A percentile compares a stretch with the other conserved stretches of the same genome.
phyloP scores from a whole-genome alignment of 2,888 invertebrate species.

The Artemia sinica region DNA sequence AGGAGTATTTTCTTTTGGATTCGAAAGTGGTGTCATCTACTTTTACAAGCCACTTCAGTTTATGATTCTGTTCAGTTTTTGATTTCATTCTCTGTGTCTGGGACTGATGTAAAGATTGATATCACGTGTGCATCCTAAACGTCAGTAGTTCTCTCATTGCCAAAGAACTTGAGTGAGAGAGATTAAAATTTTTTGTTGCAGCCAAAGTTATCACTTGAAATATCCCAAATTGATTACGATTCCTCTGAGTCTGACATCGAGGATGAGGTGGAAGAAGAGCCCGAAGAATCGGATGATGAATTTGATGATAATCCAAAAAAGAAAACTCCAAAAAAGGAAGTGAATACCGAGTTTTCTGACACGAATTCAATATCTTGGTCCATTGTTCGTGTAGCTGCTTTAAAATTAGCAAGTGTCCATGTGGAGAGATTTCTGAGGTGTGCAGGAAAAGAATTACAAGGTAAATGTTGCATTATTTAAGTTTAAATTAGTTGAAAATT shows the following conservation, averaged over 20 bases:
- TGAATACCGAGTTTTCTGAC: conserved; percentile 73
- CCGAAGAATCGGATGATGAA: conserved; percentile 48
- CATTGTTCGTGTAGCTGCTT: conserved; percentile 70
- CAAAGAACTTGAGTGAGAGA: too few relatives aligned
- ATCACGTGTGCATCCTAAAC: too few relatives aligned
- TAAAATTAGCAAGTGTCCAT: conserved; percentile 64
- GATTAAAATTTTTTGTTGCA: conserved; percentile 30
- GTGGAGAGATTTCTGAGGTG: conserved; percentile 69
- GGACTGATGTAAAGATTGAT: too few relatives aligned
- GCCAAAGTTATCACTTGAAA: conserved; percentile 43
- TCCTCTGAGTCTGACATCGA: conserved; percentile 56
- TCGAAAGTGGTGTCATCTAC: too few relatives aligned
- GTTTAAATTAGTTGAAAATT: not conserved
- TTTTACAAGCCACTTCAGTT: too few relatives aligned
- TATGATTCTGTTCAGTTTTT: too few relatives aligned
- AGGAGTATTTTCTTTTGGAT: too few relatives aligned
- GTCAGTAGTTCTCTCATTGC: too few relatives aligned
- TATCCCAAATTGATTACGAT: conserved; percentile 62
- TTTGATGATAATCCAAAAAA: conserved; percentile 48
- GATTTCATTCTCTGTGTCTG: too few relatives aligned
- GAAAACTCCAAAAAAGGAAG: conserved; percentile 28
- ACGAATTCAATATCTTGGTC: conserved; percentile 92
- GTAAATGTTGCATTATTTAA: conserved; percentile 34
- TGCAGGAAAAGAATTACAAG: conserved; percentile 74
- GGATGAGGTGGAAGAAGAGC: conserved; percentile 56